These are phyloP conservation scores for Heliothis virescens DNA, from an alignment of 1,140 invertebrate species.

Conservation along the genomic window DNA sequence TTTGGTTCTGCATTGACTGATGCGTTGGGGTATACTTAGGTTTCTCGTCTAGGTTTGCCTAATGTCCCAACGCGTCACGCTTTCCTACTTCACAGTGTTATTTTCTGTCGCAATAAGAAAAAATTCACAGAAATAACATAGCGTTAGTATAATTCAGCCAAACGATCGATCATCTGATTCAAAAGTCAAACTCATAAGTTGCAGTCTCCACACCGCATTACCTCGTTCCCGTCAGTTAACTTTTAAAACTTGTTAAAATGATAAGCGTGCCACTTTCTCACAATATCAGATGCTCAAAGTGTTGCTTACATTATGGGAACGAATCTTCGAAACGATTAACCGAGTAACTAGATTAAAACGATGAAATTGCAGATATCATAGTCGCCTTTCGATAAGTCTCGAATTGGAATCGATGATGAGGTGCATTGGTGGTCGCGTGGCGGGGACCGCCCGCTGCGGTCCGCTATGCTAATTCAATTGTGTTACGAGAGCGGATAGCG, in stretches of 20 bases:
- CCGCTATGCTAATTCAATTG: constrained; percentile 85
- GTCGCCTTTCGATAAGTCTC: constrained; percentile 41
- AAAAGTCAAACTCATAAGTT: background rate
- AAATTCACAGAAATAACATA: background rate
- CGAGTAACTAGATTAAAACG: constrained; percentile 25
- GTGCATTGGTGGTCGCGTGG: constrained; percentile 79
- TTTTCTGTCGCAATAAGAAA: background rate
- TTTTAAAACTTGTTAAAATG: constrained; percentile 30
- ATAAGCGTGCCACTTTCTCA: background rate
- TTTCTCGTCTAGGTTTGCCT: background rate
- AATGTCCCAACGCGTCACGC: background rate
- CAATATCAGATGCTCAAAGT: background rate
- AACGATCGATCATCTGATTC: background rate
- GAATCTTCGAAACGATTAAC: background rate
- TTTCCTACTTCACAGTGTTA: background rate
- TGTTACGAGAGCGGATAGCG: constrained; percentile 78
- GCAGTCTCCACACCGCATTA: constrained; percentile 16
- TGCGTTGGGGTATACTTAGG: background rate
- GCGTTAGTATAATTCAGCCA: background rate
- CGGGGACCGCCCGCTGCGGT: constrained; percentile 76
- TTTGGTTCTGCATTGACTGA: background rate
- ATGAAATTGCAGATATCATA: constrained; percentile 45
- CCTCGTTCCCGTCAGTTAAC: constrained; percentile 28
- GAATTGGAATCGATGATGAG: constrained; percentile 56
- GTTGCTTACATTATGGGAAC: background rate